These are phyloP conservation scores for Nemopilema nomurai DNA, from an alignment of 30 jellyfish, hydroid and myxozoan species.

Conservation along the genomic window DNA sequence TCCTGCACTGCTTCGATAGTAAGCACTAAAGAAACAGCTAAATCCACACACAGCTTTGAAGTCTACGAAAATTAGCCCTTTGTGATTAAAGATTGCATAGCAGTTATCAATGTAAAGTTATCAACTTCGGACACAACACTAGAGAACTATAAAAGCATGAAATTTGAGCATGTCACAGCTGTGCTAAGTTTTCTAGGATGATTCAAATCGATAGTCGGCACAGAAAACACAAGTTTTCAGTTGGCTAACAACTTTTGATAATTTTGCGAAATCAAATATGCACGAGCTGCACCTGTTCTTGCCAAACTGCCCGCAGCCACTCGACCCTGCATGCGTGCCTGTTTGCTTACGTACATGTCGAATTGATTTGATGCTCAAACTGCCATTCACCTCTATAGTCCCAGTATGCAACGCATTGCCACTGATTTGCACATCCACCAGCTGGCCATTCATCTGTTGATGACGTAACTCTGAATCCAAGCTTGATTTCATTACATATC, in stretches of 20 bases:
- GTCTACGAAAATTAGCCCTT: no score
- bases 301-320: background rate
- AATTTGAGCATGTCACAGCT: background rate
- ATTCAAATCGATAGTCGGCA: background rate
- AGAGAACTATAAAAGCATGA: background rate
- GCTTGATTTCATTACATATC: background rate
- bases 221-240: background rate
- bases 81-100: no score
- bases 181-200: background rate
- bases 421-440: constrained; percentile 42
- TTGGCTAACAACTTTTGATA: background rate
- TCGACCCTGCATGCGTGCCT: constrained; percentile 17
- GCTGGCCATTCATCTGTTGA: constrained; percentile 5
- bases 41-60: no score
- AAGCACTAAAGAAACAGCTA: no score
- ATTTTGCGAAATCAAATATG: background rate
- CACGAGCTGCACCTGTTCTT: constrained; percentile 26
- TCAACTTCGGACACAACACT: background rate
- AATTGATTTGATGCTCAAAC: constrained; percentile 14
- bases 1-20: no score
- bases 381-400: background rate
- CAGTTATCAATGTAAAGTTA: background rate
- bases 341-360: background rate
- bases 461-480: constrained; percentile 12
- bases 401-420: background rate